Evolutionary conservation across 2,797 vertebrate genomes (phyloP).

Genomic region (Echeneis naucrates): DNA sequence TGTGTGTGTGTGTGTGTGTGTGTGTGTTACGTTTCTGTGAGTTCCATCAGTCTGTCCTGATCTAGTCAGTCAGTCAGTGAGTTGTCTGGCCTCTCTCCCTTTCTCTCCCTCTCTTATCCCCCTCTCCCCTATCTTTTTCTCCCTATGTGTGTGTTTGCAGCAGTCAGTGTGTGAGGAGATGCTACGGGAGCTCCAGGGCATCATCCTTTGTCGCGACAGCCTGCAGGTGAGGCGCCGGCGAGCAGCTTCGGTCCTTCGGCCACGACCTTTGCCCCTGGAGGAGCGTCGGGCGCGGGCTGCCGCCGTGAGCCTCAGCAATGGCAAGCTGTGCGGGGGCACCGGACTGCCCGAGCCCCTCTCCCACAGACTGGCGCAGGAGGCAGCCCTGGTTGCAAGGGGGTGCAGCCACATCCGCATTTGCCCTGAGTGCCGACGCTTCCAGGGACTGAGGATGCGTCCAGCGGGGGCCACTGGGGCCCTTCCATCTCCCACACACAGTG

Average conservation of each 20-base stretch:
- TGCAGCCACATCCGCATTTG: constrained; percentile 98
- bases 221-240: constrained; percentile 90
- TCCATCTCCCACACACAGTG: constrained; percentile 90
- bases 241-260: constrained; percentile 75
- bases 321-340: constrained; percentile 92
- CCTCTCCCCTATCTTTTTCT: constrained; percentile 63
- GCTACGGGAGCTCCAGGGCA: constrained; percentile 94
- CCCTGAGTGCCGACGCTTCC: constrained; percentile 96
- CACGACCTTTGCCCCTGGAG: constrained; percentile 86
- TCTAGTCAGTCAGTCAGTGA: constrained; percentile 78
- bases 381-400: constrained; percentile 92
- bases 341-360: constrained; percentile 92
- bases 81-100: constrained; percentile 75
- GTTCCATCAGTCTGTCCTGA: constrained; percentile 56
- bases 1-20: constrained; percentile 4
- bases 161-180: constrained; percentile 98
- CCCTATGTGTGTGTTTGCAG: constrained; percentile 80
- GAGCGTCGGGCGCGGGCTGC: constrained; percentile 88
- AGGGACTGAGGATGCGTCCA: constrained; percentile 90
- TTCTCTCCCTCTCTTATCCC: constrained; percentile 67
- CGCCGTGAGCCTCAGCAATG: constrained; percentile 93
- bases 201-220: constrained; percentile 95
- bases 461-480: constrained; percentile 65
- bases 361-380: constrained; percentile 96
- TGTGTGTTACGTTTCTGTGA: constrained; percentile 42